Base-by-base conservation (phyloP, 2,888 invertebrate genomes). In the Lochmaea crataegi region DNA sequence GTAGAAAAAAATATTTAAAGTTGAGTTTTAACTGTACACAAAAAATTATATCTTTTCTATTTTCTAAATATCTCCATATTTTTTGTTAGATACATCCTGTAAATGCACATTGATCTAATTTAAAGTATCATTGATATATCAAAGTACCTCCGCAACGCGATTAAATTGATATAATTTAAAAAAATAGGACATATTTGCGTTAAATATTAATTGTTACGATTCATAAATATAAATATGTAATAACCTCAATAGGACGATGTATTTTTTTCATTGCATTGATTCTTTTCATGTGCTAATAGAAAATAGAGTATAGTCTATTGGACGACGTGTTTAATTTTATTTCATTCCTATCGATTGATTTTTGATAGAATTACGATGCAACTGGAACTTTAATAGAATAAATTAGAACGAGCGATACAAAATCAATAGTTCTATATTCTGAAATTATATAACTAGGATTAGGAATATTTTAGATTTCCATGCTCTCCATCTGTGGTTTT, bases 111-210 rank as follows among this genome's bases (percentile, higher is more conserved):
- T 56, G 14, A 38, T 66, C 38, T 18, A 38, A 22, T 56, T 53
- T 41, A 42, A 66, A n/a, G 5, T 66, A 32, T 53, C 51, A 32
- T n/a, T 38, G n/a, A n/a, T n/a, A 56, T 16, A 56, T 68, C 41
- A 51, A 26, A 61, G 60, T 61, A 41, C 42, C 61, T 69, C 26
- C 51, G 11, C 26, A 22, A 14, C n/a, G n/a, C n/a, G 48, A 61
- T 68, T 58, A 9, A 58, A 58, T 58, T 58, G 58, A 58, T 32
- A 32, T 58, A 58, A 32, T 58, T 58, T 26, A 58, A 58, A 58
- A 38, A 32, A 58, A 58, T 26, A 58, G 58, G 58, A 32, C 58
- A 58, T 32, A 58, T 58, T 58, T 58, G 32, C 26, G 58, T 58
- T 58, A 58, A 58, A 58, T 26, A 58, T 58, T 58, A 26, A 58